Conservation (phyloP, 2,888 invertebrate genomes). For the Aporophyla lueneburgensis region DNA sequence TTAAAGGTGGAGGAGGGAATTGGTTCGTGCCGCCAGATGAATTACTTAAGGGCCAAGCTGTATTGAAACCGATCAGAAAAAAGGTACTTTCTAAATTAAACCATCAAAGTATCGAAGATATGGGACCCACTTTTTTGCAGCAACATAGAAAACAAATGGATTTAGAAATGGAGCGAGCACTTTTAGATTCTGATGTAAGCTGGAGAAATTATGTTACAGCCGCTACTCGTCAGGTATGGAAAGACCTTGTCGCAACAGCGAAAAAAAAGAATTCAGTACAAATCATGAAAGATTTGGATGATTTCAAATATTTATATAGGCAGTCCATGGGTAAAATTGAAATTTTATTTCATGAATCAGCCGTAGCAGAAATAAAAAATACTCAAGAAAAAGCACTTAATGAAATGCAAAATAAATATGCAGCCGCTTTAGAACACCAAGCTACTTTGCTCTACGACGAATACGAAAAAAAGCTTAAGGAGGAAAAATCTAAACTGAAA, state of each 20-base stretch:
- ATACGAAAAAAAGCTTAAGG: conserved; percentile 75
- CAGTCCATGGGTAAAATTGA: conserved; percentile 78
- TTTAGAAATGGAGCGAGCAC: conserved; percentile 70
- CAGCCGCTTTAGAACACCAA: conserved; percentile 76
- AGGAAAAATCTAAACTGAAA: conserved; percentile 77
- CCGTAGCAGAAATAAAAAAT: conserved; percentile 76
- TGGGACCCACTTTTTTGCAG: conserved; percentile 73
- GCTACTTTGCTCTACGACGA: conserved; percentile 78
- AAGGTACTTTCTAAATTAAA: conserved; percentile 77
- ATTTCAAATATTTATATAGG: conserved; percentile 78
- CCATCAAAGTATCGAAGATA: conserved; percentile 75
- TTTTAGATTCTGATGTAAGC: conserved; percentile 75
- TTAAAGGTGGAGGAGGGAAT: conserved; percentile 83
- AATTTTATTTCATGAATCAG: conserved; percentile 76
- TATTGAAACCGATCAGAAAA: conserved; percentile 79
- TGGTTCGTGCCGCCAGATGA: conserved; percentile 84
- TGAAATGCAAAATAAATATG: conserved; percentile 76
- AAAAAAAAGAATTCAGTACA: conserved; percentile 74
- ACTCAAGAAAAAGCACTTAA: conserved; percentile 70
- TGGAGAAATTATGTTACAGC: conserved; percentile 76
- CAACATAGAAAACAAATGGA: conserved; percentile 73
- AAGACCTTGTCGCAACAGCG: conserved; percentile 69
- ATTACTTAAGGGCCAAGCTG: conserved; percentile 77
- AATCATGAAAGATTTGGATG: conserved; percentile 76
- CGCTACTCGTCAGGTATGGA: conserved; percentile 70